Conservation (phyloP, 1,140 invertebrate species). For the Meloidogyne chitwoodi region DNA sequence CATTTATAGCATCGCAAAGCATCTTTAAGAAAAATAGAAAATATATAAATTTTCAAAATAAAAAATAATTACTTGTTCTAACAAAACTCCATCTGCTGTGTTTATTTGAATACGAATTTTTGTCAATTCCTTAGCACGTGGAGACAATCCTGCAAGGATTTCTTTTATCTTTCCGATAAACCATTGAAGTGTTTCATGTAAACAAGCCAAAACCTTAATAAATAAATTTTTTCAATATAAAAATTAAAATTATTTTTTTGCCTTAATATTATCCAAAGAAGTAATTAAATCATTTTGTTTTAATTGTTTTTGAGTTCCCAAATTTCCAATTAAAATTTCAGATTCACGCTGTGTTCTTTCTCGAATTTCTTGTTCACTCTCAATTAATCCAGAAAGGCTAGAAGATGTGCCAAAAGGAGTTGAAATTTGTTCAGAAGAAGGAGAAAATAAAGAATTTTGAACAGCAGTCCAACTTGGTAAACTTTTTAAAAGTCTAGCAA, state of each 20-base stretch:
- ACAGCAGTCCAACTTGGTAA: slow-evolving; percentile 45
- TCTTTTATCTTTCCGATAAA: slow-evolving; percentile 39
- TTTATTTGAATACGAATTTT: slow-evolving; percentile 40
- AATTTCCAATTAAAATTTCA: slow-evolving; percentile 73
- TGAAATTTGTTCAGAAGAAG: slow-evolving; percentile 14
- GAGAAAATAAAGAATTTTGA: slow-evolving; percentile 20
- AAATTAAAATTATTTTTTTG: slow-evolving; percentile 49
- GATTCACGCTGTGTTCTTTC: slow-evolving; percentile 80
- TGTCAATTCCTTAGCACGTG: slow-evolving; percentile 33
- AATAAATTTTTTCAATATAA: not conserved
- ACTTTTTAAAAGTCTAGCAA: slow-evolving; percentile 72
- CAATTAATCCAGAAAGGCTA: slow-evolving; percentile 13
- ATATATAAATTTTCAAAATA: not conserved
- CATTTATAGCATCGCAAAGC: slow-evolving; percentile 61
- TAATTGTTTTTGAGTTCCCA: slow-evolving; percentile 49
- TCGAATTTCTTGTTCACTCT: slow-evolving; percentile 66
- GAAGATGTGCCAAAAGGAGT: slow-evolving; percentile 17
- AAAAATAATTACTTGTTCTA: slow-evolving; percentile 31
- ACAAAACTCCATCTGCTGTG: slow-evolving; percentile 25
- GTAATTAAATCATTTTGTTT: slow-evolving; percentile 48
- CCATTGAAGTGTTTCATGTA: slow-evolving; percentile 83
- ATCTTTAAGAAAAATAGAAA: slow-evolving; percentile 23
- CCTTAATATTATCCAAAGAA: slow-evolving; percentile 50
- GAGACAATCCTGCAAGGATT: slow-evolving; percentile 27
- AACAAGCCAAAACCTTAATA: slow-evolving; percentile 68